A percentile compares a stretch with the other conserved stretches of the same genome.
Evolutionary conservation across 2,113 vertebrate species (phyloP).

Genomic region (Epinephelus cyanopodus): DNA sequence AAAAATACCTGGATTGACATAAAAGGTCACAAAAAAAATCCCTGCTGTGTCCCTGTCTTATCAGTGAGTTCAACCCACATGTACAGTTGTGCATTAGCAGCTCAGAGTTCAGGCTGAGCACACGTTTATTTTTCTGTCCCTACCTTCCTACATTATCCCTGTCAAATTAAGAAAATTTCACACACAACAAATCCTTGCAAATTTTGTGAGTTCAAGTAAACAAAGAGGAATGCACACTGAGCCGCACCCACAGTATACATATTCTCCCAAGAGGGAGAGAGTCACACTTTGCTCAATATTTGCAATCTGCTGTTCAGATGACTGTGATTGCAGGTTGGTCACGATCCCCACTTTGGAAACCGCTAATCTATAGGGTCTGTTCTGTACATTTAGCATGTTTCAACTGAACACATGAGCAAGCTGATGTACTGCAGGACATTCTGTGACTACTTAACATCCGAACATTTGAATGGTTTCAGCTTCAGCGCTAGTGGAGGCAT

Average conservation of each 20-base stretch:
- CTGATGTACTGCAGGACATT: neutral
- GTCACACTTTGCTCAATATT: neutral
- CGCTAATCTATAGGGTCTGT: neutral
- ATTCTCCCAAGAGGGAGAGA: too few relatives aligned
- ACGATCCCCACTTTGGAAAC: neutral
- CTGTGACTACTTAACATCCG: neutral
- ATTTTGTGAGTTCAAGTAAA: too few relatives aligned
- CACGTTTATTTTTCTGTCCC: neutral
- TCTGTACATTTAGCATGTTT: neutral
- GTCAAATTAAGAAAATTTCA: neutral
- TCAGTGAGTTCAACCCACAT: neutral
- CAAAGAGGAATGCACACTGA: too few relatives aligned
- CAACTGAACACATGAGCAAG: neutral
- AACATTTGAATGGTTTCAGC: neutral
- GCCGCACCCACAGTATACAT: too few relatives aligned
- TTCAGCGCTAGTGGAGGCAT: neutral
- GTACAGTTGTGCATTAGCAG: neutral
- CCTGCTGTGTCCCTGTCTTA: neutral
- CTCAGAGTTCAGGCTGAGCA: neutral
- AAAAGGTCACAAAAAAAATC: neutral
- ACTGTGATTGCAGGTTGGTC: neutral
- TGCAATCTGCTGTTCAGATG: neutral
- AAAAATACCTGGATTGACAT: neutral
- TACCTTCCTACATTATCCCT: neutral
- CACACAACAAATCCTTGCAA: neutral